A percentile compares a stretch with the other conserved stretches of the same genome.
Conservation (phyloP, 2,113 vertebrate species). For the Acrocephalus arundinaceus region DNA sequence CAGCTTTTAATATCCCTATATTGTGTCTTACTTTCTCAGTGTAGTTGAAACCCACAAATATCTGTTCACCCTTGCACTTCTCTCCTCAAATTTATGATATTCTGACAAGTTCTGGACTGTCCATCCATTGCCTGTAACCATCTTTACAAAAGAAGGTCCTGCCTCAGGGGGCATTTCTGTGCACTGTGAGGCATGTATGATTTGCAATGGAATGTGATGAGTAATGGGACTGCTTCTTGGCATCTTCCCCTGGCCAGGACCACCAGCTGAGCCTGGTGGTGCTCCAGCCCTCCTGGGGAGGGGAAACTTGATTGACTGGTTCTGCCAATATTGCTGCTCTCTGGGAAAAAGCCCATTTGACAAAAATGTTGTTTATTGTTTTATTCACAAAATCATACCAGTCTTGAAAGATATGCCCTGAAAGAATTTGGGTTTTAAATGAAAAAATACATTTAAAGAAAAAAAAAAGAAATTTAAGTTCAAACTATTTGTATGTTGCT, state of each 20-base stretch:
- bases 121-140: neutral
- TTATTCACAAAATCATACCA: neutral
- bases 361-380: neutral
- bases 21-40: neutral
- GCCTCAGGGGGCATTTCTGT: neutral
- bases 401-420: neutral
- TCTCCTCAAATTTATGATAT: neutral
- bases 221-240: neutral
- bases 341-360: neutral
- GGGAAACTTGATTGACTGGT: neutral
- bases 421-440: neutral
- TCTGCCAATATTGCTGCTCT: neutral
- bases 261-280: neutral
- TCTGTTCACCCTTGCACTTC: neutral
- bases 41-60: neutral
- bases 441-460: neutral
- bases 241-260: neutral
- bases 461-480: neutral
- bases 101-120: neutral
- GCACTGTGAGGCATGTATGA: too few relatives aligned
- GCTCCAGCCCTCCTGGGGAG: neutral
- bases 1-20: neutral
- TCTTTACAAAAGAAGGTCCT: neutral
- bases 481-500: neutral
- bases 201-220: fast-evolving